Evolutionary conservation across 2,113 vertebrate species (phyloP).

Genomic region (Tautogolabrus adspersus): DNA sequence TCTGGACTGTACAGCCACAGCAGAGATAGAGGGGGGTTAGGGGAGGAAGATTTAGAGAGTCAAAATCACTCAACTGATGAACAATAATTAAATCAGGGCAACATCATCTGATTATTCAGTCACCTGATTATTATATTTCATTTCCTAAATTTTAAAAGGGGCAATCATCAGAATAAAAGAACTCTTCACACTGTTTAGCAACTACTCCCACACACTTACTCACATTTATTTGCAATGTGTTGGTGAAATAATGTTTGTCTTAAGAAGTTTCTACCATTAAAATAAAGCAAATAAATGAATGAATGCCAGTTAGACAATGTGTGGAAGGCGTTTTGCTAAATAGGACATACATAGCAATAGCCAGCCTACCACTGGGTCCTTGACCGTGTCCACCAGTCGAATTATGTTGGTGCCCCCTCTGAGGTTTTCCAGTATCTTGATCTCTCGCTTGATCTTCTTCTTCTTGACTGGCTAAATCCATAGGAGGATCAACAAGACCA

Average conservation of each 20-base stretch:
- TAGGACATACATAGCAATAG: background rate
- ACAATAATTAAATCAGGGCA: too few species aligned
- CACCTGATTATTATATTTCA: too few species aligned
- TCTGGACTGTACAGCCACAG: slow-evolving; percentile 64
- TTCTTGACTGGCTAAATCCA: slow-evolving; percentile 94
- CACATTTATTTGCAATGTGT: too few species aligned
- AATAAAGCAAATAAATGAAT: background rate
- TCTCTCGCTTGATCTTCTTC: slow-evolving; percentile 99
- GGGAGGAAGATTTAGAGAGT: background rate
- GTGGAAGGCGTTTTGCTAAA: background rate
- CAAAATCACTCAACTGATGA: background rate
- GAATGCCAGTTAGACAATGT: background rate
- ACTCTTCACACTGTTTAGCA: too few species aligned
- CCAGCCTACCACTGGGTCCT: slow-evolving; percentile 95
- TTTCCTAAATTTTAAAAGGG: too few species aligned
- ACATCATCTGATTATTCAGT: too few species aligned
- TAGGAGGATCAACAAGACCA: background rate
- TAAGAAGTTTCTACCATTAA: too few species aligned
- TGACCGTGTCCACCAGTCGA: slow-evolving; percentile 97
- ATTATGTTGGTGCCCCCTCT: slow-evolving; percentile 99
- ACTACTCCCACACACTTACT: too few species aligned
- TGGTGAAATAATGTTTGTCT: too few species aligned
- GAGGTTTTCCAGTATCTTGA: slow-evolving; percentile 98
- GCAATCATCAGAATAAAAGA: too few species aligned
- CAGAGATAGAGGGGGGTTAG: slow-evolving; percentile 16